Conservation (phyloP, 2,888 invertebrate species). For the Leptothorax acervorum region DNA sequence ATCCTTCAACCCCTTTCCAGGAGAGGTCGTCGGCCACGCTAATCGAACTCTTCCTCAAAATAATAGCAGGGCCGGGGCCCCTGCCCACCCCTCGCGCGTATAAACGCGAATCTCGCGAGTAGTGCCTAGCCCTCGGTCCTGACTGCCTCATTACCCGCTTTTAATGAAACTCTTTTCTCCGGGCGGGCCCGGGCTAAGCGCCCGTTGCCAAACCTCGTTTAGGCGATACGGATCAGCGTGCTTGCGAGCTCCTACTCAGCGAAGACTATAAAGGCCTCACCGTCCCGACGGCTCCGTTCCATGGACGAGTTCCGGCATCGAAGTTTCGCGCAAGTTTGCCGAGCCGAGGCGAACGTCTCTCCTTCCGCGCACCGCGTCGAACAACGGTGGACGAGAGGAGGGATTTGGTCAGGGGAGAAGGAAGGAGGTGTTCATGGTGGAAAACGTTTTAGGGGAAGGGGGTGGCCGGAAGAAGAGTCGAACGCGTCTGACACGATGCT, state of each 20-base stretch:
- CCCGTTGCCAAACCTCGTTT: slow-evolving; percentile 84
- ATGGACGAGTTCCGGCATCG: slow-evolving; percentile 80
- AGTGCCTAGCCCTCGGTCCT: slow-evolving; percentile 70
- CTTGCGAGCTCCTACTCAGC: slow-evolving; percentile 66
- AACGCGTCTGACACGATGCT: slow-evolving; percentile 74
- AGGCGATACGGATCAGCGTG: slow-evolving; percentile 84
- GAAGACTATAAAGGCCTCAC: slow-evolving; percentile 67
- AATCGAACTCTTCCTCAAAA: slow-evolving; percentile 77
- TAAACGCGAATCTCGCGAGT: slow-evolving; percentile 70
- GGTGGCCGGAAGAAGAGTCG: slow-evolving; percentile 62
- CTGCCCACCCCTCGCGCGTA: slow-evolving; percentile 50
- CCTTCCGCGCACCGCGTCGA: slow-evolving; percentile 65
- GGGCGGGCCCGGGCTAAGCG: slow-evolving; percentile 78
- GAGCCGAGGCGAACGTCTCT: slow-evolving; percentile 72
- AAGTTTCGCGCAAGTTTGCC: slow-evolving; percentile 80
- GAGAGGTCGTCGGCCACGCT: slow-evolving; percentile 67
- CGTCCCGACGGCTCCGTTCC: slow-evolving; percentile 75
- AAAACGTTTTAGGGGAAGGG: slow-evolving; percentile 47
- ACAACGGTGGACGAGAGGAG: slow-evolving; percentile 31
- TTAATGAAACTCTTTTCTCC: slow-evolving; percentile 84
- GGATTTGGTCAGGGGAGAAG: slow-evolving; percentile 49
- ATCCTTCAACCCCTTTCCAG: slow-evolving; percentile 56
- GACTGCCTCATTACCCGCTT: slow-evolving; percentile 80
- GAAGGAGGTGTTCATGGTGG: slow-evolving; percentile 60
- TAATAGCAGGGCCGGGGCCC: slow-evolving; percentile 70